Percentiles rank a stretch among this genome's conserved stretches.
Evolutionary conservation across 2,113 vertebrate species (phyloP).

Genomic region (Corythaixoides concolor): DNA sequence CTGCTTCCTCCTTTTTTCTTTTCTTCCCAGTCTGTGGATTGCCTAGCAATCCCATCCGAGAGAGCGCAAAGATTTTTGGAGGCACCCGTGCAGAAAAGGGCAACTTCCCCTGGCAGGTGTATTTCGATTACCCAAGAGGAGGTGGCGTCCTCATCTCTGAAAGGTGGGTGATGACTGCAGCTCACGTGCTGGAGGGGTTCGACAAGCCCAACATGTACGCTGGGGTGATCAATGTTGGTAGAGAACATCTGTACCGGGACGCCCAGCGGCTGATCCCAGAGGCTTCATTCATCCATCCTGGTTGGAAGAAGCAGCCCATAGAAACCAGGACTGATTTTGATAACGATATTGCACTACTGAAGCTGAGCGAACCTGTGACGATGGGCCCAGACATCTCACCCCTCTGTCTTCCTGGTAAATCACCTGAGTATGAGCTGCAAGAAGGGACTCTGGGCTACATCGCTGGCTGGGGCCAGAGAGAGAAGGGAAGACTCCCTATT

Average conservation of each 20-base stretch:
- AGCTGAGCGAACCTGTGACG: slow-evolving; percentile 62
- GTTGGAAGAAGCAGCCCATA: not conserved
- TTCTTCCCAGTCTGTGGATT: slow-evolving; percentile 74
- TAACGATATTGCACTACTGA: slow-evolving; percentile 77
- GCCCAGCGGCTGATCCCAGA: slow-evolving; percentile 28
- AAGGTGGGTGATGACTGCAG: slow-evolving; percentile 81
- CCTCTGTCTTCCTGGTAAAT: slow-evolving; percentile 73
- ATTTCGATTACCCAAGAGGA: slow-evolving; percentile 46
- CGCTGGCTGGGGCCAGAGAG: slow-evolving; percentile 75
- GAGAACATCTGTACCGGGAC: fast-evolving
- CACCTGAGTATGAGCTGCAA: not conserved
- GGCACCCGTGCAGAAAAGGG: slow-evolving; percentile 34
- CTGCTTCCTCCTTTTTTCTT: not conserved
- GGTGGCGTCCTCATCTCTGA: slow-evolving; percentile 76
- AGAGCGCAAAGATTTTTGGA: slow-evolving; percentile 70
- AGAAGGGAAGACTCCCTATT: not conserved
- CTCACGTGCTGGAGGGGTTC: slow-evolving; percentile 64
- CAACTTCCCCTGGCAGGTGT: slow-evolving; percentile 81
- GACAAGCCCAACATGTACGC: slow-evolving; percentile 53
- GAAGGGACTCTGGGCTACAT: slow-evolving; percentile 63
- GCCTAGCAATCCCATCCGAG: not conserved
- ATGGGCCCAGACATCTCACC: slow-evolving; percentile 70
- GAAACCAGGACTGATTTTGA: slow-evolving; percentile 57
- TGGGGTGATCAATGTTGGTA: slow-evolving; percentile 22
- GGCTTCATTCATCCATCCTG: slow-evolving; percentile 69